phyloP scores from a whole-genome alignment of 2,113 vertebrate species.

The Dasyprocta punctata region DNA sequence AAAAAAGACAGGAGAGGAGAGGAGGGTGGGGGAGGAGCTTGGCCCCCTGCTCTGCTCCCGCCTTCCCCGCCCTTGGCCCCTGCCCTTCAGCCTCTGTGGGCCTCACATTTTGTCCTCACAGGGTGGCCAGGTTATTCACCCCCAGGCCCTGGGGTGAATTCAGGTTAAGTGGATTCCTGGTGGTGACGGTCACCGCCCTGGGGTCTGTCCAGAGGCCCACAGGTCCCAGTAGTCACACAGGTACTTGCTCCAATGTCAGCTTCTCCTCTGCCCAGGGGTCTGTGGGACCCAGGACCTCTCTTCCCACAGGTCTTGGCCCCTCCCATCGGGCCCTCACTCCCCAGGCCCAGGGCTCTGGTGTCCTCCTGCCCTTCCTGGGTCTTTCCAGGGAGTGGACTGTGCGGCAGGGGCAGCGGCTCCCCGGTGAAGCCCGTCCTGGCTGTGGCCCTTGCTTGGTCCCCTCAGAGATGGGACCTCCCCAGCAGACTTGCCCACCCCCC shows the following conservation, averaged over 20 bases:
- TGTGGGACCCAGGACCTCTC: too few species aligned
- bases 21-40: accelerated
- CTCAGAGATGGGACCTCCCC: not conserved
- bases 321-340: too few species aligned
- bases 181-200: not conserved
- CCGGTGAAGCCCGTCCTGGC: not conserved
- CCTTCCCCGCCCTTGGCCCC: not conserved
- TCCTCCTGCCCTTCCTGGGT: not conserved
- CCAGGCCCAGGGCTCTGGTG: not conserved
- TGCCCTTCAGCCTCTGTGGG: not conserved
- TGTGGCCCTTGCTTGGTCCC: not conserved
- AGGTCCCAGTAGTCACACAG: not conserved
- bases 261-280: not conserved
- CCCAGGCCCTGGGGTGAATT: not conserved
- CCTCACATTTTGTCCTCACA: not conserved
- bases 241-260: not conserved
- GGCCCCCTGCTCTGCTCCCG: accelerated
- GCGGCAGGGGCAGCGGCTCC: not conserved
- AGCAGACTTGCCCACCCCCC: not conserved
- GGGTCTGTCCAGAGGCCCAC: not conserved
- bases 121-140: not conserved
- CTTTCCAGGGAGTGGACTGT: too few species aligned
- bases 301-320: not conserved
- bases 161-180: not conserved
- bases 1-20: not conserved